These are phyloP conservation scores for Mesorhabditis belari DNA, from an alignment of 2,888 invertebrate genomes.

Conservation along the genomic window DNA sequence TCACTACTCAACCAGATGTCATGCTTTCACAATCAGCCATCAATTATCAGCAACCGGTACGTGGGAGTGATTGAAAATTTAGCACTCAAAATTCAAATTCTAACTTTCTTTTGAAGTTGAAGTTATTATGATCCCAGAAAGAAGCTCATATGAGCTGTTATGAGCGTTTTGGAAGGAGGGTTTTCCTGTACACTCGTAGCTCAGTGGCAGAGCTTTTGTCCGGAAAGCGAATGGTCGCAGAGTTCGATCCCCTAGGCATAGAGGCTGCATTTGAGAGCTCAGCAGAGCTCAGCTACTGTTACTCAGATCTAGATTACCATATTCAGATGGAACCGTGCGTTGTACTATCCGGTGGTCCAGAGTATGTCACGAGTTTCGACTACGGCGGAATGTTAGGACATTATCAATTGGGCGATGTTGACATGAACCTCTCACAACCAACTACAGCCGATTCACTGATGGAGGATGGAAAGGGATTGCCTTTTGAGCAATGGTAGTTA, in stretches of 20 bases:
- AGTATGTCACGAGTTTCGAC: conserved; percentile 36
- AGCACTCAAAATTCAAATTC: too few species aligned
- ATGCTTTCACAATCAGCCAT: conserved; percentile 19
- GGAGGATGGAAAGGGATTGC: conserved; percentile 23
- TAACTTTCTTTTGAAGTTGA: neutral
- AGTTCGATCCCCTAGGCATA: too few species aligned
- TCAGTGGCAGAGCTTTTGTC: too few species aligned
- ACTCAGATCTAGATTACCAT: too few species aligned
- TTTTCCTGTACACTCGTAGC: too few species aligned
- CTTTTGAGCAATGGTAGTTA: conserved; percentile 28
- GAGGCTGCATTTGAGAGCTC: too few species aligned
- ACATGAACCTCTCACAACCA: conserved; percentile 5
- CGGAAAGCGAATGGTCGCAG: too few species aligned
- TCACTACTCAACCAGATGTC: conserved; percentile 26
- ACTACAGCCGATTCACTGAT: conserved; percentile 9
- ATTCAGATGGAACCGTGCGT: too few species aligned
- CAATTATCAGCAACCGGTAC: conserved; percentile 16
- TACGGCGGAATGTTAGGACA: conserved; percentile 20
- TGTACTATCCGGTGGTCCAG: conserved; percentile 21
- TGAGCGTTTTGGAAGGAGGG: neutral
- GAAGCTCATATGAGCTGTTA: neutral
- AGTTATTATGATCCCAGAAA: neutral
- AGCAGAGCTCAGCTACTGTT: too few species aligned
- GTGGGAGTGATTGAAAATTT: too few species aligned
- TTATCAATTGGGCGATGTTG: conserved; percentile 14